Percentiles rank a stretch among this genome's conserved stretches.
Conservation (phyloP, 1,140 invertebrate species). For the Cydia fagiglandana region DNA sequence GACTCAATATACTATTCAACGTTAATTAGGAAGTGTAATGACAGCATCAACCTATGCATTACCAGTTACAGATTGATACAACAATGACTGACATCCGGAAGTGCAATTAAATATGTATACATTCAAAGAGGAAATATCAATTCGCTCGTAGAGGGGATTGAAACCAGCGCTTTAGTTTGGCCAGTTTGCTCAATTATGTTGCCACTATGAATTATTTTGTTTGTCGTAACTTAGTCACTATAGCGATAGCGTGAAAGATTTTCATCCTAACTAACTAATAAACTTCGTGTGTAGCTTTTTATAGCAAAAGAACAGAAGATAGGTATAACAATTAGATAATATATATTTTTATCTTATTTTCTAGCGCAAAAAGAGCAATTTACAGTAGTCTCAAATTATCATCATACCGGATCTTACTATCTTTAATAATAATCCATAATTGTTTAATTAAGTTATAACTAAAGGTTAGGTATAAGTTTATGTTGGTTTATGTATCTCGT, state of each 20-base stretch:
- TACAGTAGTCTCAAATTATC: too few species aligned
- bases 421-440: too few species aligned
- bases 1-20: conserved; percentile 32
- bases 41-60: conserved; percentile 56
- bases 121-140: conserved; percentile 77
- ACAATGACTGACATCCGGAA: conserved; percentile 74
- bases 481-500: too few species aligned
- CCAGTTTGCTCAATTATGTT: conserved; percentile 61
- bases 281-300: not conserved
- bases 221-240: not conserved
- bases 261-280: too few species aligned
- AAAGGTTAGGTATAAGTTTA: too few species aligned
- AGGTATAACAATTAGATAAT: too few species aligned
- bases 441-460: too few species aligned
- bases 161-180: conserved; percentile 51
- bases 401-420: too few species aligned
- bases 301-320: too few species aligned
- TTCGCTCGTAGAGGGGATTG: conserved; percentile 58
- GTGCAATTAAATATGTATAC: conserved; percentile 75
- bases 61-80: conserved; percentile 59
- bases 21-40: conserved; percentile 43
- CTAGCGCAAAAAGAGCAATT: too few species aligned
- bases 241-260: not conserved
- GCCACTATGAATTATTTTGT: conserved; percentile 4
- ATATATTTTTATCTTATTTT: too few species aligned